phyloP scores from a whole-genome alignment of 2,113 vertebrate genomes.

The Pheucticus melanocephalus region DNA sequence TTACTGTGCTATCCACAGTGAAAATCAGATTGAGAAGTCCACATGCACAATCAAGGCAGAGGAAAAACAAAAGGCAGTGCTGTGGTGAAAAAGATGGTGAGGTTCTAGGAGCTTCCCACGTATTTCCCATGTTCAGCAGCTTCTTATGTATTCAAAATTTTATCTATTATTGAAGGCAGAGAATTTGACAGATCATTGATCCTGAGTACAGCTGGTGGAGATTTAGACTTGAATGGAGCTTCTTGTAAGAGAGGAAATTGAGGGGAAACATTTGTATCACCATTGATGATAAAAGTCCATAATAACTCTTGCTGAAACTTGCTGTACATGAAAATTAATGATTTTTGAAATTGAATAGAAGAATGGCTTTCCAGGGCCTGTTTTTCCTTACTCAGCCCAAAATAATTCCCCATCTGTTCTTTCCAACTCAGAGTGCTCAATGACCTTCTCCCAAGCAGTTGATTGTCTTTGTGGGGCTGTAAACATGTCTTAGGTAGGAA shows the following conservation, averaged over 20 bases:
- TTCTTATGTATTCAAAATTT: conserved; percentile 2
- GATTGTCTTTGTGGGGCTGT: not conserved
- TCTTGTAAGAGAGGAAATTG: not conserved
- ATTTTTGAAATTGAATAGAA: not conserved
- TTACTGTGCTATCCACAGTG: not conserved
- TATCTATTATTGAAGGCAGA: conserved; percentile 1
- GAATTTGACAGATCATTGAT: not conserved
- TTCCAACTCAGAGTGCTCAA: not conserved
- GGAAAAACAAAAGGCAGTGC: not conserved
- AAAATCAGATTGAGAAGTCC: not conserved
- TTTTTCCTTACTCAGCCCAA: not conserved
- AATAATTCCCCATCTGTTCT: conserved; percentile 23
- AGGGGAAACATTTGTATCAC: conserved; percentile 2
- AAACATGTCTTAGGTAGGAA: not conserved
- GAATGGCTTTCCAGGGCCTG: not conserved
- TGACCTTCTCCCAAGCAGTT: not conserved
- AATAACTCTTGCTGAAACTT: conserved; percentile 11
- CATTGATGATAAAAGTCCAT: not conserved
- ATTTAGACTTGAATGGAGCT: not conserved
- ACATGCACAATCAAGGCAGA: not conserved
- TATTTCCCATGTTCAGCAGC: not conserved
- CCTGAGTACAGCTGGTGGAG: not conserved
- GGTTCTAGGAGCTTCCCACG: not conserved
- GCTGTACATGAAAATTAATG: conserved; percentile 19
- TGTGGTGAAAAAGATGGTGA: not conserved